Conservation (phyloP, 2,888 invertebrate genomes). For the Cryptus armator region DNA sequence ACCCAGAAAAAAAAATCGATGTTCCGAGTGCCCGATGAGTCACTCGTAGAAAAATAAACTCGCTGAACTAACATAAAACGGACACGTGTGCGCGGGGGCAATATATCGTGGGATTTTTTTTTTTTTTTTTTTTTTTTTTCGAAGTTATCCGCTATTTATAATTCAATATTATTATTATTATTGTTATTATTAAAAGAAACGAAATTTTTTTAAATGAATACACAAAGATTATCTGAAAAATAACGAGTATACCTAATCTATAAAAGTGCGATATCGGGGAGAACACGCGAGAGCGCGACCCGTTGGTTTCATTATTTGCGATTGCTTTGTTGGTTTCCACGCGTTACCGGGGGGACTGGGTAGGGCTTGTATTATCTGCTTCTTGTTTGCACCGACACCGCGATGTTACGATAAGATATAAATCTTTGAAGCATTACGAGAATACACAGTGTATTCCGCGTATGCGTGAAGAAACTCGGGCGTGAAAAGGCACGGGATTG, state of each 20-base stretch:
- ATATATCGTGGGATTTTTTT: not conserved
- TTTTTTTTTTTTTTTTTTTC: not conserved
- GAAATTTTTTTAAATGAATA: not conserved
- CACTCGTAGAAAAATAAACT: conserved; percentile 12
- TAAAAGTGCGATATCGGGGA: not conserved
- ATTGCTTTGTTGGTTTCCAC: conserved; percentile 20
- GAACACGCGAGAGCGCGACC: not conserved
- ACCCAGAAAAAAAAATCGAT: conserved; percentile 30
- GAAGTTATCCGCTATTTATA: not conserved
- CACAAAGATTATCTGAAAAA: not conserved
- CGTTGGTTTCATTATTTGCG: conserved; percentile 7
- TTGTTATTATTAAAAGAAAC: not conserved
- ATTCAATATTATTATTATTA: not conserved
- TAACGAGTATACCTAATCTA: not conserved
- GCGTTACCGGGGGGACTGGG: conserved; percentile 6
- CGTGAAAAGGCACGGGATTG: not conserved
- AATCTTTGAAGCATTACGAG: conserved; percentile 17
- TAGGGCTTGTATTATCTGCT: conserved; percentile 24
- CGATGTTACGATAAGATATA: conserved; percentile 59
- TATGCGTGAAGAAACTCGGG: not conserved
- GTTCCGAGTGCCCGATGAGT: conserved; percentile 19
- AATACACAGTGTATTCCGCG: not conserved
- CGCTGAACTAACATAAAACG: not conserved
- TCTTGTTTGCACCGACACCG: conserved; percentile 47
- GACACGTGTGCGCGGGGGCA: not conserved